These are phyloP conservation scores for Lasiurus borealis DNA, from an alignment of 2,113 vertebrate genomes.

Conservation along the genomic window DNA sequence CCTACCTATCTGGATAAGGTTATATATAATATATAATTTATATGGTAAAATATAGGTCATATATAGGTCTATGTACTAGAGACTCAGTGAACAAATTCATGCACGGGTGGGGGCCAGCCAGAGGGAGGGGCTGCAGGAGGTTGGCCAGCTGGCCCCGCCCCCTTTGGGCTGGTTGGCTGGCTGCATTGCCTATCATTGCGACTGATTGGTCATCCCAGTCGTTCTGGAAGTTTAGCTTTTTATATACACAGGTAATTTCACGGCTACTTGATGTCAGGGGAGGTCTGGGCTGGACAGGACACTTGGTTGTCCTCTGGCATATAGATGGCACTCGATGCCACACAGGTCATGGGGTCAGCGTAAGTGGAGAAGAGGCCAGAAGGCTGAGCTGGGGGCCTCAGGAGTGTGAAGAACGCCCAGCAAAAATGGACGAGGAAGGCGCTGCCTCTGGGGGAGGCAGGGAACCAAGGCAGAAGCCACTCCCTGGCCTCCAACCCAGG, in stretches of 20 bases:
- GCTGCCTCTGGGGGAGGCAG: neutral
- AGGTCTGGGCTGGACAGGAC: neutral
- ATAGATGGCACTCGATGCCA: neutral
- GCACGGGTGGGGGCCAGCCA: too few species aligned
- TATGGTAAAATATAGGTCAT: neutral
- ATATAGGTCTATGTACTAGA: neutral
- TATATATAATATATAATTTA: neutral
- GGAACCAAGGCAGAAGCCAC: neutral
- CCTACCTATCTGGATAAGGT: too few species aligned
- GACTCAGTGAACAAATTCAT: too few species aligned
- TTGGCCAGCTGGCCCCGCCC: too few species aligned
- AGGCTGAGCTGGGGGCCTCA: neutral
- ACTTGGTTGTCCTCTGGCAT: neutral
- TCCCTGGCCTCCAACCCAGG: neutral
- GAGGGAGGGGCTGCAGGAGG: too few species aligned
- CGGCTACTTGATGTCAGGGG: neutral
- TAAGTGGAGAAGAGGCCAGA: neutral
- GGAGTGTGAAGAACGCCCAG: neutral
- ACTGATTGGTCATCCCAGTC: fast-evolving
- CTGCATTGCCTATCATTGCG: too few species aligned
- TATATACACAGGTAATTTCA: neutral
- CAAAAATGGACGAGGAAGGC: neutral
- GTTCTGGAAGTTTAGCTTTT: too few species aligned
- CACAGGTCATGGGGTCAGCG: neutral
- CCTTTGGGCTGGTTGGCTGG: too few species aligned